These are phyloP conservation scores for Colaptes auratus DNA, from an alignment of 2,113 vertebrate species.

Conservation along the genomic window DNA sequence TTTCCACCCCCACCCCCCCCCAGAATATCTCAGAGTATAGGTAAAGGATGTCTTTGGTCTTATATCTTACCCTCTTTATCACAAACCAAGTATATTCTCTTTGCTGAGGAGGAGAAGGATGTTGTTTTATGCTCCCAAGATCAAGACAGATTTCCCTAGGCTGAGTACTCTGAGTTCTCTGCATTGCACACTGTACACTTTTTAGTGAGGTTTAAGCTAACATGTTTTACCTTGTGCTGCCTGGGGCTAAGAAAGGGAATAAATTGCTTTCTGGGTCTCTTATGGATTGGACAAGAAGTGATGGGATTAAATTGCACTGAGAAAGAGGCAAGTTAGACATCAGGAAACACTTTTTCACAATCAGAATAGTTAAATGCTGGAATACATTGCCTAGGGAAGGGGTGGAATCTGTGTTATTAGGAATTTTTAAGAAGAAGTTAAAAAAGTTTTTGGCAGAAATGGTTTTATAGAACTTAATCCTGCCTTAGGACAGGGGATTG, in stretches of 20 bases:
- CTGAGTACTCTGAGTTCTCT: background rate
- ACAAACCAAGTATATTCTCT: background rate
- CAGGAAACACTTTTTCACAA: constrained; percentile 51
- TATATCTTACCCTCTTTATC: background rate
- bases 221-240: constrained; percentile 52
- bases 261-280: constrained; percentile 40
- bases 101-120: background rate
- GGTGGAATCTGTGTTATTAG: constrained; percentile 51
- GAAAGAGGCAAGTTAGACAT: constrained; percentile 35
- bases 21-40: background rate
- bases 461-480: constrained; percentile 39
- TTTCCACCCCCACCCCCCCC: too few species aligned
- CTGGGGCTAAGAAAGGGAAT: constrained; percentile 37
- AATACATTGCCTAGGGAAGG: constrained; percentile 64
- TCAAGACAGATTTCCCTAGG: background rate
- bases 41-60: background rate
- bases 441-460: constrained; percentile 58
- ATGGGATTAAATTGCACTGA: constrained; percentile 42
- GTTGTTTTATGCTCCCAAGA: background rate
- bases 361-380: constrained; percentile 27
- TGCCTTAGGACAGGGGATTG: constrained; percentile 46
- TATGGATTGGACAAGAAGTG: constrained; percentile 17
- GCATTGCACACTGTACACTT: background rate
- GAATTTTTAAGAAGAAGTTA: constrained; percentile 40
- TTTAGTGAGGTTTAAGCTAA: background rate